Base-by-base conservation (phyloP, 1,140 invertebrate genomes). In the Penaeus vannamei region DNA sequence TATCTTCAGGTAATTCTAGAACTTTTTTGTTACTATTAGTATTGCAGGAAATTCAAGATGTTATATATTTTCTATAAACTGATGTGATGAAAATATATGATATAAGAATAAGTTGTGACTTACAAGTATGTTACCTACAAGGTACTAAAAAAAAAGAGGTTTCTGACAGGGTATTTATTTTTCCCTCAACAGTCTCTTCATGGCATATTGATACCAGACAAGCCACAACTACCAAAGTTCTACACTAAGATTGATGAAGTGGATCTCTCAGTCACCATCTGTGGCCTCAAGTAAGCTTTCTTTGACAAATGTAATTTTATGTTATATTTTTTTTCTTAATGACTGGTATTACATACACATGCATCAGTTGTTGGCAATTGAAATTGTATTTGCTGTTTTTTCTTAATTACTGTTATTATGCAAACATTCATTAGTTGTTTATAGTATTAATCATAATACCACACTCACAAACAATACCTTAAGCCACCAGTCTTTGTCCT, bases 191-290 rank as follows among this genome's bases (percentile, higher is more conserved):
- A 96, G 94, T 93, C 93, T 90, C 92, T 94, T 2, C 92, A 96
- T 93, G 95, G 95, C 19, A 91, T 95, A 19, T 93, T 94, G 0
- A 94, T 96, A 32, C 93, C 95, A n/a, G 93, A 94, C 0, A 94
- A 94, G 19, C 96, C 97, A 0, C 93, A 95, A 81, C 93, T 99
- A 46, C 99, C 98, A 0, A 96, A 97, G 92, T 99, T 99, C 93
- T 96, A 97, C 92, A 98, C 97, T 7, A 95, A 97, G 0, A 97
- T 99, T 80, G 99, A 99, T 92, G 94, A 96, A 8, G 98, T 99
- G 2, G 98, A 99, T 92, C 93, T 99, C 1, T 97, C 96, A 83
- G 95, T 98, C 12, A 96, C 98, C 92, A 95, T 99, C 89, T 99
- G 98, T 93, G 98, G 98, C 0, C 85, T 91, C 10, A 91, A 85